Evolutionary conservation across 1,140 invertebrate genomes (phyloP), one percentile per base, ranked within the genome.

Genomic region (Plectus sambesii): DNA sequence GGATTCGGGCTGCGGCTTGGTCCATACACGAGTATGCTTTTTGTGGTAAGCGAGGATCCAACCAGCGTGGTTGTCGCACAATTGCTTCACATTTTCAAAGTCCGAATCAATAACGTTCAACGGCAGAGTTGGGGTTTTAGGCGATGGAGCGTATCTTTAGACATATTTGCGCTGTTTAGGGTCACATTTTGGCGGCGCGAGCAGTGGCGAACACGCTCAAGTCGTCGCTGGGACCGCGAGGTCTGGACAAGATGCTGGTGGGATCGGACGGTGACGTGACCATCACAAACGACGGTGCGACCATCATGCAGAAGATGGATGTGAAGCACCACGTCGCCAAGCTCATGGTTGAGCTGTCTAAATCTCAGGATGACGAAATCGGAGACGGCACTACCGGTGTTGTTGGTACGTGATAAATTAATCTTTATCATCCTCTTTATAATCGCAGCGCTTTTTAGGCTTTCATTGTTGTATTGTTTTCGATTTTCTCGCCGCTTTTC

Each of bases 351-450:
- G 87, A 99, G 67, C 73, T 99, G 36, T 90, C 88, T 9, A 89
- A 98, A 70, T 96, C 90, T 48, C 93, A 99, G 71, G 94, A 99
- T 74, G 89, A 97, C 76, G 94, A 99, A 76, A 98, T 98, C 68
- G 93, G 94, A 20, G 94, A 99, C 77, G 94, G 94, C 33, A 99
- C 94, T 9, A 99, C 94, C 45, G 93, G 93, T 22, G 94, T 99
- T 63, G 93, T 99, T 47, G 86, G 79, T 81, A 62, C 59, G 66
- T n/a, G n/a, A n/a, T n/a, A n/a, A n/a, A n/a, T n/a, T n/a, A n/a
- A n/a, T 42, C 41, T 30, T 20, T 25, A 24, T 24, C 30, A 20
- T 47, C 12, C 3, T 26, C 6, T n/a, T 5, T 50, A 22, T 56
- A 3, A 15, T 12, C 6, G 9, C 17, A 25, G 5, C 48, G 52